A percentile compares a stretch with the other conserved stretches of the same genome.
Conservation (phyloP, 2,113 vertebrate species). For the Murina feae region DNA sequence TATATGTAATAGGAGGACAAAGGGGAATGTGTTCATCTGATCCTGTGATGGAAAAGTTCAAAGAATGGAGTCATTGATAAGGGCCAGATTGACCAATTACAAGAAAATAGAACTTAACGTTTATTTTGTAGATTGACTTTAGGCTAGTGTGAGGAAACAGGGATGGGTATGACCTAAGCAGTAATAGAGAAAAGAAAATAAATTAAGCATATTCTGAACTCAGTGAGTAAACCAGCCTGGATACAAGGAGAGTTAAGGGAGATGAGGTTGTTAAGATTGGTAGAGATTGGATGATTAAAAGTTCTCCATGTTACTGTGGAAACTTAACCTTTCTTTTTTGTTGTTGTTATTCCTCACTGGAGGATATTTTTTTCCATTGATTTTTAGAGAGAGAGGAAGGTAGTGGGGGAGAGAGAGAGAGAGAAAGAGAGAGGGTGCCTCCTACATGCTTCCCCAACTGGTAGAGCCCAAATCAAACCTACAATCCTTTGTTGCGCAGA, state of each 20-base stretch:
- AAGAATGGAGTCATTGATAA: neutral
- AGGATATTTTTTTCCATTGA: too few species aligned
- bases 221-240: neutral
- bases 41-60: neutral
- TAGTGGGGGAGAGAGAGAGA: too few species aligned
- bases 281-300: neutral
- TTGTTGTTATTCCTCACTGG: too few species aligned
- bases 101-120: neutral
- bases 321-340: neutral
- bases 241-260: neutral
- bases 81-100: neutral
- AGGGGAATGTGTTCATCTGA: neutral
- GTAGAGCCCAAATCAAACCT: too few species aligned
- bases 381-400: too few species aligned
- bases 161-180: neutral
- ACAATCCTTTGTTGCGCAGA: too few species aligned
- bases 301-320: neutral
- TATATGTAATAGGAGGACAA: neutral
- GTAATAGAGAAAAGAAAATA: constrained; percentile 5
- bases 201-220: neutral
- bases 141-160: neutral
- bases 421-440: too few species aligned
- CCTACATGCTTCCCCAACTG: too few species aligned
- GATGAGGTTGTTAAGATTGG: neutral
- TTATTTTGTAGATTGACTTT: neutral